phyloP scores from a whole-genome alignment of 2,888 invertebrate species.

The Amblyteles armatorius region DNA sequence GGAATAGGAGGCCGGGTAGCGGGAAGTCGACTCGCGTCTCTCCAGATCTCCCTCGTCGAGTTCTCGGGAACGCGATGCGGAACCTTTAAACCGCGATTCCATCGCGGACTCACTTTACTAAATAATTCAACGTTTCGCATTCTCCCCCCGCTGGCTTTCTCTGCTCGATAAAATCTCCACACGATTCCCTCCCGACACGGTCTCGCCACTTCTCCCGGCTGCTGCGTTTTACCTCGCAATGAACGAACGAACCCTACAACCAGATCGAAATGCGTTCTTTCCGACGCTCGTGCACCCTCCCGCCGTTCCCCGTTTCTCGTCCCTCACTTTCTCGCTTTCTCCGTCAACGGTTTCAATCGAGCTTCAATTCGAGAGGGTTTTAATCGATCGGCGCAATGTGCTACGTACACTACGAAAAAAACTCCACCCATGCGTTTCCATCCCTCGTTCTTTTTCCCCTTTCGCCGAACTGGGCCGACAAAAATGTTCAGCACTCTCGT shows the following conservation, averaged over 20 bases:
- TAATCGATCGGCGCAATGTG: slow-evolving; percentile 10
- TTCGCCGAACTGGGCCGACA: neutral
- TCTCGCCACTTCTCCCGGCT: slow-evolving; percentile 19
- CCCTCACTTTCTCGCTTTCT: slow-evolving; percentile 10
- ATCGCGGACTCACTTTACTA: slow-evolving; percentile 62
- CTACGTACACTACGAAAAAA: neutral
- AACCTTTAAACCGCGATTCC: slow-evolving; percentile 50
- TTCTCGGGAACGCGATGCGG: slow-evolving; percentile 47
- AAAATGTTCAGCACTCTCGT: neutral
- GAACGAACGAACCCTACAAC: slow-evolving; percentile 46
- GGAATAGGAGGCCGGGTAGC: slow-evolving; percentile 21
- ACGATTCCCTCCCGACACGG: slow-evolving; percentile 42
- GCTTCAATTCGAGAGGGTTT: neutral
- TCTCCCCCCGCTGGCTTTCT: slow-evolving; percentile 33
- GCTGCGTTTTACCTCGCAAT: slow-evolving; percentile 45
- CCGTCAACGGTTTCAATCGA: neutral
- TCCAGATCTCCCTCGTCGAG: slow-evolving; percentile 8
- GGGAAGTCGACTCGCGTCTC: slow-evolving; percentile 43
- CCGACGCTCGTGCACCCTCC: slow-evolving; percentile 19
- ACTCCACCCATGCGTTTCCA: neutral
- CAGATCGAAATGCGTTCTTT: slow-evolving; percentile 50
- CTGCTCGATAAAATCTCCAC: slow-evolving; percentile 64
- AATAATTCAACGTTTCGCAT: slow-evolving; percentile 64
- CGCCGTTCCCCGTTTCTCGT: slow-evolving; percentile 25
- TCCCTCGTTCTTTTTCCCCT: neutral